A percentile compares a stretch with the other conserved stretches of the same genome.
Conservation (phyloP, 2,113 vertebrate genomes). For the Pardalotus punctatus region DNA sequence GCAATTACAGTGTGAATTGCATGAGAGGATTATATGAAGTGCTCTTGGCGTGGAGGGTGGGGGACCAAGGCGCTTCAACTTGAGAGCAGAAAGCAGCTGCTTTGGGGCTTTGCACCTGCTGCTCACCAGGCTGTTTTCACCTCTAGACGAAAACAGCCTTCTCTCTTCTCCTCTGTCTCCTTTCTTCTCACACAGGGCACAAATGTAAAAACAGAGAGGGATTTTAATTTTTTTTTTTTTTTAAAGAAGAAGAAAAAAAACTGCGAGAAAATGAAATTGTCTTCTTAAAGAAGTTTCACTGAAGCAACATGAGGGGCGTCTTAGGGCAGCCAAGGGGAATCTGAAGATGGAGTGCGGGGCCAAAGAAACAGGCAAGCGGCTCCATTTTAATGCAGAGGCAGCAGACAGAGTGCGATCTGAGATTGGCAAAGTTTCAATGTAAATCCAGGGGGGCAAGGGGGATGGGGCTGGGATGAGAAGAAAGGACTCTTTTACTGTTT, state of each 20-base stretch:
- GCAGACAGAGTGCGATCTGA: conserved; percentile 76
- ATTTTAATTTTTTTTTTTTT: too few relatives aligned
- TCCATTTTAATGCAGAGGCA: conserved; percentile 79
- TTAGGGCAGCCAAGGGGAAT: conserved; percentile 31
- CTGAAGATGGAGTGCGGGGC: conserved; percentile 42
- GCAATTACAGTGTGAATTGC: conserved; percentile 90
- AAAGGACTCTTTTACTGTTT: conserved; percentile 80
- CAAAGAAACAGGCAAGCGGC: conserved; percentile 45
- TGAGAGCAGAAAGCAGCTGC: conserved; percentile 84
- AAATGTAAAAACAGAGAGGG: conserved; percentile 40
- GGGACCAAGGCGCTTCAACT: conserved; percentile 73
- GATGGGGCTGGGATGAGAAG: conserved; percentile 74
- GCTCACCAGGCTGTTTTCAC: conserved; percentile 81
- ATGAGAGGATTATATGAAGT: conserved; percentile 88
- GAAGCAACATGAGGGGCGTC: conserved; percentile 16
- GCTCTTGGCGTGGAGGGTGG: conserved; percentile 80
- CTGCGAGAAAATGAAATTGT: background rate
- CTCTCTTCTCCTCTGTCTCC: conserved; percentile 37
- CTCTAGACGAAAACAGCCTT: conserved; percentile 77
- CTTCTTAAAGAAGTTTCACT: conserved; percentile 41
- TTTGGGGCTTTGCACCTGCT: conserved; percentile 84
- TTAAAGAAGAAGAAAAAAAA: background rate
- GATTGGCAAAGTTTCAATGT: conserved; percentile 84
- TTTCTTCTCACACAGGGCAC: conserved; percentile 58
- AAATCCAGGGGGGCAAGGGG: conserved; percentile 76